A percentile compares a stretch with the other conserved stretches of the same genome.
Evolutionary conservation across 2,888 invertebrate genomes (phyloP).

Genomic region (Epinotia demarniana): DNA sequence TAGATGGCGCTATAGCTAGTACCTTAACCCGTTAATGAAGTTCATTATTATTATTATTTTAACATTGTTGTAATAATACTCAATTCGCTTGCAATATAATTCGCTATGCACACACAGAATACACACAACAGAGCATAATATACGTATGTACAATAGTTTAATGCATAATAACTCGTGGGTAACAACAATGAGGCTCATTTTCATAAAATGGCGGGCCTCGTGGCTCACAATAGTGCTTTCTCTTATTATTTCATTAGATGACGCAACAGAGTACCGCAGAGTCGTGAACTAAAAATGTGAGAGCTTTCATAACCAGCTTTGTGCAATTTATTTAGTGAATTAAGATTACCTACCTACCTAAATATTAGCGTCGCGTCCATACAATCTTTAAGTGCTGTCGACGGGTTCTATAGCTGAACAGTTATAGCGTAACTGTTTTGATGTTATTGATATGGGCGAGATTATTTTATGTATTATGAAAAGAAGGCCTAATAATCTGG

Average conservation of each 20-base stretch:
- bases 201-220: slow-evolving; percentile 16
- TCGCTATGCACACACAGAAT: slow-evolving; percentile 13
- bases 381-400: too few species aligned
- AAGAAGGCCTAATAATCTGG: too few species aligned
- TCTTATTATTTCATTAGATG: slow-evolving; percentile 55
- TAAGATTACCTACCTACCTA: not conserved
- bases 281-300: slow-evolving; percentile 47
- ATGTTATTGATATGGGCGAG: too few species aligned
- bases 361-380: too few species aligned
- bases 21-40: not conserved
- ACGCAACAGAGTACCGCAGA: slow-evolving; percentile 50
- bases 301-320: slow-evolving; percentile 36
- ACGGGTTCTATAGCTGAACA: too few species aligned
- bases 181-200: slow-evolving; percentile 29
- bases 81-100: slow-evolving; percentile 16
- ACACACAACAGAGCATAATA: slow-evolving; percentile 3
- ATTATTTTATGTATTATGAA: too few species aligned
- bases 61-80: not conserved
- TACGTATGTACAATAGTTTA: slow-evolving; percentile 23
- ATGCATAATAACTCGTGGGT: slow-evolving; percentile 13
- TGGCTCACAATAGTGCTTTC: slow-evolving; percentile 60
- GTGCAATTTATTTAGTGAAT: slow-evolving; percentile 2
- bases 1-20: slow-evolving; percentile 59
- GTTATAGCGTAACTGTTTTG: too few species aligned
- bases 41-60: not conserved